phyloP scores from a whole-genome alignment of 2,113 vertebrate genomes.

The Fulmarus glacialis region DNA sequence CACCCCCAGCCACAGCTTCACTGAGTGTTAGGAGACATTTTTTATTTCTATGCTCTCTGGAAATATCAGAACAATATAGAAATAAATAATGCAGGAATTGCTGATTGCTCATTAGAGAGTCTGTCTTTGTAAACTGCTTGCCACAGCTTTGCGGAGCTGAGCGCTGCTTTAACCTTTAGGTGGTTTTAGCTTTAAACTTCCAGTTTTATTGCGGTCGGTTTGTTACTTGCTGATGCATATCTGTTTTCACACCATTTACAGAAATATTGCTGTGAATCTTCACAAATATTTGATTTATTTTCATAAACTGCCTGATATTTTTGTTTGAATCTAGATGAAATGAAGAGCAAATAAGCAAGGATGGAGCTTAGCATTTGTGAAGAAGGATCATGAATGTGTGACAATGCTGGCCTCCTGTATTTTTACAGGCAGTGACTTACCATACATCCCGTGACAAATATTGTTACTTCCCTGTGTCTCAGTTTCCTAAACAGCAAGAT shows the following conservation, averaged over 20 bases:
- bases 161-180: not conserved
- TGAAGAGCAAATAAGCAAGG: not conserved
- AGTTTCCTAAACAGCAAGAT: not conserved
- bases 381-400: not conserved
- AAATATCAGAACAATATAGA: not conserved
- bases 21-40: not conserved
- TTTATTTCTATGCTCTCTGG: not conserved
- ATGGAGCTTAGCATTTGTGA: not conserved
- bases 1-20: not conserved
- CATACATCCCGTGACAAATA: not conserved
- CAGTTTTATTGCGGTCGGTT: accelerated
- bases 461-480: not conserved
- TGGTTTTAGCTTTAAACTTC: not conserved
- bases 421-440: not conserved
- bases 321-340: not conserved
- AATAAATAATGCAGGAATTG: slow-evolving; percentile 8
- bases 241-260: not conserved
- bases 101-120: not conserved
- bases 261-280: not conserved
- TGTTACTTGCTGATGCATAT: not conserved
- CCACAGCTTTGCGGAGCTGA: not conserved
- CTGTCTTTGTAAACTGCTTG: not conserved
- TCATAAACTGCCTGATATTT: not conserved
- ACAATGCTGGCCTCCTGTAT: not conserved
- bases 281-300: not conserved